Conservation (phyloP, 2,113 vertebrate species). For the pig (Sus scrofa) region DNA sequence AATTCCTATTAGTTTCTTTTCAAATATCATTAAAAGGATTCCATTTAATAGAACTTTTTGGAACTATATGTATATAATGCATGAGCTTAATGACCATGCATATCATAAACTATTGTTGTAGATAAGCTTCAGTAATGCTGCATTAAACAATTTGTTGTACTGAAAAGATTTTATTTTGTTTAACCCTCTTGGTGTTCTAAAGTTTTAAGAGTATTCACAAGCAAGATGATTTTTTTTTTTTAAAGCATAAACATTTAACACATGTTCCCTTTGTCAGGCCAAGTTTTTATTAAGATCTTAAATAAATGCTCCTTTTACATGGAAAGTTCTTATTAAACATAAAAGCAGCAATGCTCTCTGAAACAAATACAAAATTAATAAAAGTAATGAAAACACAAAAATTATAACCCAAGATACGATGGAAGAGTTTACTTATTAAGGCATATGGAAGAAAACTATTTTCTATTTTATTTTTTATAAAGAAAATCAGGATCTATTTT, state of each 20-base stretch:
- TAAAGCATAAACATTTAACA: constrained; percentile 36
- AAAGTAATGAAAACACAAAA: constrained; percentile 8
- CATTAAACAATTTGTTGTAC: background rate
- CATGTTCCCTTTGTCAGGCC: background rate
- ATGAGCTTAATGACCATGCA: background rate
- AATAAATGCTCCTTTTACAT: background rate
- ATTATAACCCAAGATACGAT: background rate
- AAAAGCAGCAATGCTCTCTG: background rate
- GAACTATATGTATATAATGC: background rate
- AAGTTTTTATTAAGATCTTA: constrained; percentile 53
- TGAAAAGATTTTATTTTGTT: constrained; percentile 21
- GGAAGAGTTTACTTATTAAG: background rate
- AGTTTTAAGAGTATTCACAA: constrained; percentile 21
- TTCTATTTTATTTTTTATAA: background rate
- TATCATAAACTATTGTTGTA: background rate
- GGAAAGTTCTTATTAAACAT: background rate
- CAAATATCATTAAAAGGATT: constrained; percentile 26
- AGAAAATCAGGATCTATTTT: background rate
- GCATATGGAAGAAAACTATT: background rate
- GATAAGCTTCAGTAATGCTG: background rate
- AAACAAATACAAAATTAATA: constrained; percentile 48
- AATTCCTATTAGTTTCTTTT: constrained; percentile 30
- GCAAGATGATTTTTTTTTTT: constrained; percentile 32
- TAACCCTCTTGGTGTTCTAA: background rate
- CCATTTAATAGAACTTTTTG: background rate